Evolutionary conservation across 1,140 invertebrate species (phyloP).

Genomic region (Zaprionus gabonicus): DNA sequence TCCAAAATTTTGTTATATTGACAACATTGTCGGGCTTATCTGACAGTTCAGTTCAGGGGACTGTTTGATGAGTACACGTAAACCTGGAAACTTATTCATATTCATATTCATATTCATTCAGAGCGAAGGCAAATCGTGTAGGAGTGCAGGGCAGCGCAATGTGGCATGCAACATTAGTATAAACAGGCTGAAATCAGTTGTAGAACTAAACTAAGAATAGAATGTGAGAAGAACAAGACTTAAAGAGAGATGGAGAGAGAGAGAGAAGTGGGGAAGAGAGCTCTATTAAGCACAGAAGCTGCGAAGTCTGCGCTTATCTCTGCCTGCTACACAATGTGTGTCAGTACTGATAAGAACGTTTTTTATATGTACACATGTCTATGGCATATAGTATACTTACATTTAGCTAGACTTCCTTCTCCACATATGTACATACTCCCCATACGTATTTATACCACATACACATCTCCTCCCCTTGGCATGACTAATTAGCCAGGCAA

Average conservation of each 20-base stretch:
- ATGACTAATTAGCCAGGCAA: constrained; percentile 79
- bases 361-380: background rate
- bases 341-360: constrained; percentile 63
- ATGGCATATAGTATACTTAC: background rate
- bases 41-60: background rate
- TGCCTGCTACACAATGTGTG: constrained; percentile 60
- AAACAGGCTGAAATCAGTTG: background rate
- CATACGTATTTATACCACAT: background rate
- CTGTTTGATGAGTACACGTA: constrained; percentile 40
- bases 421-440: constrained; percentile 4
- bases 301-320: constrained; percentile 43
- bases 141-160: constrained; percentile 15
- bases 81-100: constrained; percentile 23
- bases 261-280: background rate
- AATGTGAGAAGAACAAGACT: background rate
- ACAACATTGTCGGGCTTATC: constrained; percentile 67
- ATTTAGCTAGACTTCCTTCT: constrained; percentile 5
- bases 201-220: background rate
- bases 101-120: constrained; percentile 3
- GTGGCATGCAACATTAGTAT: background rate
- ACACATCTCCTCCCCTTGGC: constrained; percentile 34
- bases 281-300: constrained; percentile 25
- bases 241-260: background rate
- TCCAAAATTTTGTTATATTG: constrained; percentile 67
- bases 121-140: background rate